A percentile compares a stretch with the other conserved stretches of the same genome.
phyloP scores from a whole-genome alignment of 2,113 vertebrate genomes.

The Nyctibius bracteatus region DNA sequence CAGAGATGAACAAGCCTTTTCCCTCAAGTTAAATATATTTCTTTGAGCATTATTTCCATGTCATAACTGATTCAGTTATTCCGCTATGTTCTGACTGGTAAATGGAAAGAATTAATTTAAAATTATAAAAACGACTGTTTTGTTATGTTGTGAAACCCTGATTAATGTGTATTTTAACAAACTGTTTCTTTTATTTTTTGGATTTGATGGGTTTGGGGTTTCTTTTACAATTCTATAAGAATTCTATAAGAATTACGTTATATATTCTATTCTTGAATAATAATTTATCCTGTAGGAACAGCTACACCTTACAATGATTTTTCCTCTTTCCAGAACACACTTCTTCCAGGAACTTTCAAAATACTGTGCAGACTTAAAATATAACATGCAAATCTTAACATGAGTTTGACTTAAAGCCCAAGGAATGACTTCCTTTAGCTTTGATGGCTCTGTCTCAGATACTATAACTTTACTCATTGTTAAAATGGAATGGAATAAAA shows the following conservation, averaged over 20 bases:
- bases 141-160: not conserved
- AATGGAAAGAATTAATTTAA: not conserved
- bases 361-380: not conserved
- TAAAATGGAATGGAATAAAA: not conserved
- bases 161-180: not conserved
- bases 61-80: constrained; percentile 41
- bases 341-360: not conserved
- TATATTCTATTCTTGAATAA: not conserved
- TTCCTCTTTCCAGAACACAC: not conserved
- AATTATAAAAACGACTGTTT: not conserved
- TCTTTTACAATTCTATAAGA: not conserved
- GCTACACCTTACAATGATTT: not conserved
- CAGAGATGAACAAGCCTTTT: constrained; percentile 18
- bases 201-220: not conserved
- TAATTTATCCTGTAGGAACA: not conserved
- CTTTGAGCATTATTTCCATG: not conserved
- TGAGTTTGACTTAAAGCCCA: not conserved
- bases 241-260: not conserved
- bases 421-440: not conserved
- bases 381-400: not conserved
- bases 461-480: not conserved
- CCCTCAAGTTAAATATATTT: constrained; percentile 1
- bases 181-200: not conserved
- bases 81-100: not conserved
- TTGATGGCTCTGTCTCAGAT: not conserved